Evolutionary conservation across 2,888 invertebrate genomes (phyloP), one percentile per base, ranked within the genome.

Genomic region (Athrips mouffetella): DNA sequence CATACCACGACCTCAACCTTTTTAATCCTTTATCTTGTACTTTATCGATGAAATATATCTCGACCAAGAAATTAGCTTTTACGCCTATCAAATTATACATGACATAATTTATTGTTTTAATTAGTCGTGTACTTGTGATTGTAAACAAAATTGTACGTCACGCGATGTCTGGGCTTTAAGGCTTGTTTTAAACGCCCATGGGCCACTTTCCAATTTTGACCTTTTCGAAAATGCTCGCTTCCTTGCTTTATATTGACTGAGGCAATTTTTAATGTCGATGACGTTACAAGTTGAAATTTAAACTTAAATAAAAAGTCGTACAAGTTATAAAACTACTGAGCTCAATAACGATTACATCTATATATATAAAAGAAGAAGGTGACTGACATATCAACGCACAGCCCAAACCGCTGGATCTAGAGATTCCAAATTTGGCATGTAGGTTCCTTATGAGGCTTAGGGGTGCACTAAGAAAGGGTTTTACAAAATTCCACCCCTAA

Each of bases 151-250:
- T 59, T 58, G 58, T 59, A 57, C 58, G 55, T 59, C 54, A 55
- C 45, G 35, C 37, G 21, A 30, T 18, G 40, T 16, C 25, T 18
- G 23, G 11, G 33, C 29, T 39, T 16, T 35, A 45, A 18, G 11
- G 33, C 29, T 39, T 16, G 31, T 45, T 21, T 37, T 37, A 21
- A 21, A 37, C 50, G 50, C 51, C 59, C 51, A 45, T 58, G 54
- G 50, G 56, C 47, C 63, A 67, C 82, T 84, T 85, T 85, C 82
- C 70, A 70, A 80, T 75, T 58, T 55, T 79, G 80, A 84, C 84
- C 83, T 85, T 51, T 82, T 81, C 56, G 63, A 63, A 66, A 70
- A 67, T 20, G 13, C 27, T 16, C 18, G 16, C 30, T 45, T 62
- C 62, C 53, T 49, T 53, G 49, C 52, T 37, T n/a, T 21, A 52